phyloP scores from a whole-genome alignment of 53 echinoderm and acorn worm species.

The Glandiceps talaboti region DNA sequence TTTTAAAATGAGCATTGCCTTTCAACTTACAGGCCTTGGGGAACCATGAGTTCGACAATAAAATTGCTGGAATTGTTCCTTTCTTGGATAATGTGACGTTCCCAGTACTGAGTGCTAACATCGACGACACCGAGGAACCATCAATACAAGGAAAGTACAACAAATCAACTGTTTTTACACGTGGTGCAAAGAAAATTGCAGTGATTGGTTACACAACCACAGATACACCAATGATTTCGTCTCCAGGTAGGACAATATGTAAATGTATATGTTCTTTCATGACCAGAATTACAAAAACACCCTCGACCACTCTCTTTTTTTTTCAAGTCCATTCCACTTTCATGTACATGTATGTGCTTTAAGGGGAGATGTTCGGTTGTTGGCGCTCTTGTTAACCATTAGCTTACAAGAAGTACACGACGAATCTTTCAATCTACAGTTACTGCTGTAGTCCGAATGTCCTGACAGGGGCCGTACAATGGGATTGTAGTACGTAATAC shows the following conservation, averaged over 20 bases:
- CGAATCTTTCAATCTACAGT: no score
- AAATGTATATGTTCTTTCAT: no score
- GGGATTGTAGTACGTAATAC: no score
- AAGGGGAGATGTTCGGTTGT: no score
- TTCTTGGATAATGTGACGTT: conserved; percentile 70
- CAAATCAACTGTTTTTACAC: background rate
- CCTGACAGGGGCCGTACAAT: no score
- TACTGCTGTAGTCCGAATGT: no score
- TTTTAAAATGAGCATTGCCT: background rate
- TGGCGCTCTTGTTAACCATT: no score
- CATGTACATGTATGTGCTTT: no score
- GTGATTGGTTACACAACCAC: conserved; percentile 66
- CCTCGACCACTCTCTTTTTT: no score
- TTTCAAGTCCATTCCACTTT: no score
- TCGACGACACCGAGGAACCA: conserved; percentile 61
- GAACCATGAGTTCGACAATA: conserved; percentile 94
- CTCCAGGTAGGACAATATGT: conserved; percentile 52
- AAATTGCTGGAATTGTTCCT: conserved; percentile 32
- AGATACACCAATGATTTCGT: conserved; percentile 39
- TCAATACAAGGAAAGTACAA: conserved; percentile 34
- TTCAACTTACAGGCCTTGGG: conserved; percentile 50
- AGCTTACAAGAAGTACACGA: no score
- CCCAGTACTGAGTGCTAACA: conserved; percentile 79
- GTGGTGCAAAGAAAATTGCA: conserved; percentile 46
- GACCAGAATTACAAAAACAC: no score